Evolutionary conservation across 2,888 invertebrate species (phyloP).

Genomic region (Aspidiotus rigidus): DNA sequence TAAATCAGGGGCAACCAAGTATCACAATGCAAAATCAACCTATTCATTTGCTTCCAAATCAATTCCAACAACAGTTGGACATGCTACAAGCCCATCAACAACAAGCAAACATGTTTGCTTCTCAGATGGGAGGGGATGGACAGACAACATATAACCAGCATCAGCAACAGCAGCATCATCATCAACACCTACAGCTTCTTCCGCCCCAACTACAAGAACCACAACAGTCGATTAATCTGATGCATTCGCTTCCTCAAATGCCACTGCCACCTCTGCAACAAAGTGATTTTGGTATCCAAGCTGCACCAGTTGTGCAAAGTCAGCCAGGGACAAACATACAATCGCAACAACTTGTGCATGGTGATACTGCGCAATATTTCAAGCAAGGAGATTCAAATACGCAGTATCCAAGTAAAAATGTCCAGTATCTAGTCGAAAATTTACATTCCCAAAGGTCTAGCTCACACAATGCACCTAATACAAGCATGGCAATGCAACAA

Average conservation of each 20-base stretch:
- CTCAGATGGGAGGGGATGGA: not conserved
- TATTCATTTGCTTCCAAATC: not conserved
- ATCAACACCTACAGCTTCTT: slow-evolving; percentile 10
- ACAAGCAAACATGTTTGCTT: not conserved
- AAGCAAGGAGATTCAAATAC: not conserved
- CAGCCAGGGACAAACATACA: not conserved
- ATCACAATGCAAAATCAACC: not conserved
- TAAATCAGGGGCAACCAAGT: not conserved
- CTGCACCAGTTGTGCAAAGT: not conserved
- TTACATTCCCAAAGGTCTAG: not conserved
- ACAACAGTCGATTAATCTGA: not conserved
- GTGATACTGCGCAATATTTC: not conserved
- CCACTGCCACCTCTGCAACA: not conserved
- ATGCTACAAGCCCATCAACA: not conserved
- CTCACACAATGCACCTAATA: not conserved
- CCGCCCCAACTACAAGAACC: slow-evolving; percentile 5
- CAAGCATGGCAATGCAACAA: too few relatives aligned
- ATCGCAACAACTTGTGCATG: slow-evolving; percentile 1
- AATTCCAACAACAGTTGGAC: slow-evolving; percentile 13
- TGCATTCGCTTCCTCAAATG: not conserved
- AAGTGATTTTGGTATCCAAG: not conserved
- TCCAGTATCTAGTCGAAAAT: not conserved
- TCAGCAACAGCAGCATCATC: slow-evolving; percentile 11
- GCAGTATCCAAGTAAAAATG: not conserved
- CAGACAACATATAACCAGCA: slow-evolving; percentile 12